Evolutionary conservation across 2,797 vertebrate species (phyloP).

Genomic region (Hoplostethus atlanticus): DNA sequence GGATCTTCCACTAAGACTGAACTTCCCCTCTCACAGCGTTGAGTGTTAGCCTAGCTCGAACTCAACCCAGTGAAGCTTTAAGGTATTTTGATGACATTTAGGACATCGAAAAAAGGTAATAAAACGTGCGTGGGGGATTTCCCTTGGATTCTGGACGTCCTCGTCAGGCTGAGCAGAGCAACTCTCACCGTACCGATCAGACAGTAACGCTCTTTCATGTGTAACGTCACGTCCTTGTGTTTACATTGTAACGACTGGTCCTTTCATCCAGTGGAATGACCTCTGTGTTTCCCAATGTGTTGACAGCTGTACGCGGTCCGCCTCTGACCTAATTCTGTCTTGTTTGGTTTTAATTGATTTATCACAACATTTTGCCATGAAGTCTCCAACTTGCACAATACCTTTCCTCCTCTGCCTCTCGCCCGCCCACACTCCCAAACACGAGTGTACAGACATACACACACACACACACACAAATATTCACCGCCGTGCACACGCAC

Average conservation of each 20-base stretch:
- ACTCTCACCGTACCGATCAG: constrained; percentile 2
- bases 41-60: constrained; percentile 45
- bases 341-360: constrained; percentile 14
- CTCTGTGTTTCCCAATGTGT: background rate
- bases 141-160: constrained; percentile 2
- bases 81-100: constrained; percentile 41
- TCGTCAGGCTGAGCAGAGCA: constrained; percentile 12
- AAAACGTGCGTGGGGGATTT: constrained; percentile 16
- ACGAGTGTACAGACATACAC: constrained; percentile 46
- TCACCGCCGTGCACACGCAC: background rate
- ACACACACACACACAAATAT: background rate
- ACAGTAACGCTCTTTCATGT: background rate
- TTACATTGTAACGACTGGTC: constrained; percentile 14
- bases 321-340: background rate
- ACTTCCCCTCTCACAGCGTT: constrained; percentile 47
- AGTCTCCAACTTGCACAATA: constrained; percentile 17
- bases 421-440: constrained; percentile 42
- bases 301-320: background rate
- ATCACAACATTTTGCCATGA: constrained; percentile 18
- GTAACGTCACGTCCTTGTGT: constrained; percentile 9
- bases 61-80: constrained; percentile 35
- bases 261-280: constrained; percentile 15
- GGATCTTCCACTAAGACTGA: constrained; percentile 61
- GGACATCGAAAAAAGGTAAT: constrained; percentile 2
- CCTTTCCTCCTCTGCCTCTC: constrained; percentile 17